phyloP scores from a whole-genome alignment of 2,113 vertebrate species.

The Pelobates fuscus region DNA sequence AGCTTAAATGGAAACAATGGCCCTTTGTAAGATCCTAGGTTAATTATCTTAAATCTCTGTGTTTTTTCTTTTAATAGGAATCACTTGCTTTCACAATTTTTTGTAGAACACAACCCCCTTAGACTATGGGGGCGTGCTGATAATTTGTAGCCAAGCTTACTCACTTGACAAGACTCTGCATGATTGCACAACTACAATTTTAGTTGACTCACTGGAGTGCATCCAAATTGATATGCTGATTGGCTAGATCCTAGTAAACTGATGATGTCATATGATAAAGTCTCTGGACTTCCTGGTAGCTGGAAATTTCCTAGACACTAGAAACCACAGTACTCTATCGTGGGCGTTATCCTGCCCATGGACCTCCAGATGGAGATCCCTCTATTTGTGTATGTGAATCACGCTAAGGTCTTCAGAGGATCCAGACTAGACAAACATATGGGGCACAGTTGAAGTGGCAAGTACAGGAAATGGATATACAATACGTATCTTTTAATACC shows the following conservation, averaged over 20 bases:
- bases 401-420: no score
- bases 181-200: background rate
- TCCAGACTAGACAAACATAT: no score
- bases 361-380: no score
- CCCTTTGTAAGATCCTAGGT: background rate
- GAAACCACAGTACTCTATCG: no score
- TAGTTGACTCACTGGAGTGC: background rate
- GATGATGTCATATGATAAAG: background rate
- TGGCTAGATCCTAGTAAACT: background rate
- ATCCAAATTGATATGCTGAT: background rate
- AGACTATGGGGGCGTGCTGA: background rate
- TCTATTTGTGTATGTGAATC: no score
- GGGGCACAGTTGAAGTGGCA: no score
- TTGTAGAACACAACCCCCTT: background rate
- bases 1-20: background rate
- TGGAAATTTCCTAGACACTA: no score
- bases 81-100: background rate
- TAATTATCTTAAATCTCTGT: background rate
- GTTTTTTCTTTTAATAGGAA: background rate
- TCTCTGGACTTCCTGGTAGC: background rate
- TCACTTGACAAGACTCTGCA: background rate
- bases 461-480: no score
- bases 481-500: no score
- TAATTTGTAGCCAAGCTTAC: constrained; percentile 1
- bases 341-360: no score